Percentiles rank a stretch among this genome's conserved stretches.
phyloP scores from a whole-genome alignment of 2,888 invertebrate species.

The Gnatocerus cornutus region DNA sequence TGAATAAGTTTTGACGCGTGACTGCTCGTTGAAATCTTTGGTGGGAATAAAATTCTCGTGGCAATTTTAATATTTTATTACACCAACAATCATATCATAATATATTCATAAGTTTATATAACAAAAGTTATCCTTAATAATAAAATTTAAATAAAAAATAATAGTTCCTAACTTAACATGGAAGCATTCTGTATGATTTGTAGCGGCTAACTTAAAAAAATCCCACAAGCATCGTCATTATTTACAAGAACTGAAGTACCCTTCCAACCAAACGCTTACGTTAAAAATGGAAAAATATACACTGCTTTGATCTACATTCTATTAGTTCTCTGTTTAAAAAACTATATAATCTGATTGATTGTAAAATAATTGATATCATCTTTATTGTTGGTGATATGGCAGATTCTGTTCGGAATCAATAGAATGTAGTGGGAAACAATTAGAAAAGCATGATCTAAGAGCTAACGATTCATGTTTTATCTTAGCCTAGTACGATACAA shows the following conservation, averaged over 20 bases:
- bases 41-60: too few relatives aligned
- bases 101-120: conserved; percentile 71
- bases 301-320: conserved; percentile 53
- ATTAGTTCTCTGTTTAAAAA: conserved; percentile 46
- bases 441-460: conserved; percentile 64
- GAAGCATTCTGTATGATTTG: conserved; percentile 67
- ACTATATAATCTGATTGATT: conserved; percentile 43
- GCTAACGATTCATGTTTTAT: conserved; percentile 65
- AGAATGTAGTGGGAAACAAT: conserved; percentile 56
- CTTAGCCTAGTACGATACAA: conserved; percentile 71
- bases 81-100: conserved; percentile 73
- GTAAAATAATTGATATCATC: conserved; percentile 40
- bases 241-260: conserved; percentile 63
- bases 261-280: conserved; percentile 61
- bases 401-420: conserved; percentile 51
- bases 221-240: conserved; percentile 66
- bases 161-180: conserved; percentile 65
- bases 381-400: conserved; percentile 35
- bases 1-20: too few relatives aligned
- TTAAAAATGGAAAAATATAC: conserved; percentile 55
- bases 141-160: conserved; percentile 69
- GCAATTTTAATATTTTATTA: conserved; percentile 69
- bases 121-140: conserved; percentile 70
- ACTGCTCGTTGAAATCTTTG: too few relatives aligned
- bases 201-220: conserved; percentile 63